Percentiles rank a stretch among this genome's conserved stretches.
These are phyloP conservation scores for Brenthis ino DNA, from an alignment of 2,888 invertebrate species.

Conservation along the genomic window DNA sequence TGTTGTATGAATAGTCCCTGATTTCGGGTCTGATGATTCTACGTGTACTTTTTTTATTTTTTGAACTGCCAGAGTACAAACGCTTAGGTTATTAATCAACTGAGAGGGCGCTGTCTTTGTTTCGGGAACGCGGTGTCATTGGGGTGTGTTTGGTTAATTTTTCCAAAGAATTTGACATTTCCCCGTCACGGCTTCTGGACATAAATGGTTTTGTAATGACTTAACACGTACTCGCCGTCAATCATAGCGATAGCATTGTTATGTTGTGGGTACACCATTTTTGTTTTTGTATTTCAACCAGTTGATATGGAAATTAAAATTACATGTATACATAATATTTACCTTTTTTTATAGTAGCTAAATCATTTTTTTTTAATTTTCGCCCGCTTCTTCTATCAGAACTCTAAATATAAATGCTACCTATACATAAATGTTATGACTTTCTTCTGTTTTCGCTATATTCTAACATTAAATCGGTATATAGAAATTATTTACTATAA, in stretches of 20 bases:
- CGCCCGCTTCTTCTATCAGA: too few relatives aligned
- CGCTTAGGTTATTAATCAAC: constrained; percentile 66
- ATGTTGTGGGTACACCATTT: not conserved
- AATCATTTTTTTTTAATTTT: too few relatives aligned
- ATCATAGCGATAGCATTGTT: constrained; percentile 16
- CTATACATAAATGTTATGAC: too few relatives aligned
- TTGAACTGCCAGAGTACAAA: constrained; percentile 55
- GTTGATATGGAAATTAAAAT: too few relatives aligned
- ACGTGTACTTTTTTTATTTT: constrained; percentile 59
- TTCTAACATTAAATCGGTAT: too few relatives aligned
- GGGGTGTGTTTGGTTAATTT: constrained; percentile 33
- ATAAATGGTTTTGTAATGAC: constrained; percentile 23
- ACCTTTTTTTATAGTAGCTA: too few relatives aligned
- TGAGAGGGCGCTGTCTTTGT: constrained; percentile 35
- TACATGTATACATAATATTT: too few relatives aligned
- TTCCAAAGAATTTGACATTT: constrained; percentile 23
- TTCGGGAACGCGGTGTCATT: constrained; percentile 32
- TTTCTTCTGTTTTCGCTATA: too few relatives aligned
- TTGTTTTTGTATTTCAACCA: not conserved
- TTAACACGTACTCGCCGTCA: constrained; percentile 12
- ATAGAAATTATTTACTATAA: too few relatives aligned
- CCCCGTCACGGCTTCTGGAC: constrained; percentile 15
- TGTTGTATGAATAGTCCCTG: constrained; percentile 65
- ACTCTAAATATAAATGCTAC: too few relatives aligned
- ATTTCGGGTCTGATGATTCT: constrained; percentile 55